Percentiles rank a stretch among this genome's conserved stretches.
Evolutionary conservation across 2,888 invertebrate species (phyloP).

Genomic region (Tipula lateralis): DNA sequence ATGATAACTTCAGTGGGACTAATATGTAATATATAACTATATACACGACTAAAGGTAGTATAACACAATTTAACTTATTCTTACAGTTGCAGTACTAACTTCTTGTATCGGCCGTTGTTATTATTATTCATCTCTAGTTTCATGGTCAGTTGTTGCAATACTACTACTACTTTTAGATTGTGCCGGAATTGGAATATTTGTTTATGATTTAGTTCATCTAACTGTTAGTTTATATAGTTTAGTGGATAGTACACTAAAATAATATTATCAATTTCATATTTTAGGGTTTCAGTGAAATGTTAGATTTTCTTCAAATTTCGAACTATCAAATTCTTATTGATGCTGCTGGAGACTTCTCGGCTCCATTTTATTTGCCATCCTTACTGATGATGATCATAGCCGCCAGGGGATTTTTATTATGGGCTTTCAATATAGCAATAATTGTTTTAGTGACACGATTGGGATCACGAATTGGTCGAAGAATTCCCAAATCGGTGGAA

Average conservation of each 20-base stretch:
- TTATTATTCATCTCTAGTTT: conserved; percentile 41
- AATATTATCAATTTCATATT: not conserved
- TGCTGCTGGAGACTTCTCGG: not conserved
- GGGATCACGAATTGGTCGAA: not conserved
- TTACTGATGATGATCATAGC: conserved; percentile 30
- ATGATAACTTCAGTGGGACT: conserved; percentile 3
- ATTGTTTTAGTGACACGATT: not conserved
- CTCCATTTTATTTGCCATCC: conserved; percentile 31
- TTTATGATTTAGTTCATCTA: conserved; percentile 46
- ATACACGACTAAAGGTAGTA: too few relatives aligned
- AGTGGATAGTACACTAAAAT: not conserved
- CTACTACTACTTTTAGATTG: conserved; percentile 47
- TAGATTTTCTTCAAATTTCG: not conserved
- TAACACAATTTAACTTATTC: not conserved
- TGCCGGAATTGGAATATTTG: conserved; percentile 48
- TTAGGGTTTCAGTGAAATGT: not conserved
- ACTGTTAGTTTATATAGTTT: conserved; percentile 41
- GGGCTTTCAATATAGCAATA: conserved; percentile 31
- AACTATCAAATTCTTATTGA: not conserved
- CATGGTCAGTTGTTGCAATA: conserved; percentile 47
- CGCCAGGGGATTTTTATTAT: conserved; percentile 29
- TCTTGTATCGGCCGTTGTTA: not conserved
- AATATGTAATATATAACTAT: not conserved
- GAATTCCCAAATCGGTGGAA: not conserved
- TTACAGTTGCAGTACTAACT: not conserved